Evolutionary conservation across 1,140 invertebrate genomes (phyloP).

Genomic region (Zaprionus africanus): DNA sequence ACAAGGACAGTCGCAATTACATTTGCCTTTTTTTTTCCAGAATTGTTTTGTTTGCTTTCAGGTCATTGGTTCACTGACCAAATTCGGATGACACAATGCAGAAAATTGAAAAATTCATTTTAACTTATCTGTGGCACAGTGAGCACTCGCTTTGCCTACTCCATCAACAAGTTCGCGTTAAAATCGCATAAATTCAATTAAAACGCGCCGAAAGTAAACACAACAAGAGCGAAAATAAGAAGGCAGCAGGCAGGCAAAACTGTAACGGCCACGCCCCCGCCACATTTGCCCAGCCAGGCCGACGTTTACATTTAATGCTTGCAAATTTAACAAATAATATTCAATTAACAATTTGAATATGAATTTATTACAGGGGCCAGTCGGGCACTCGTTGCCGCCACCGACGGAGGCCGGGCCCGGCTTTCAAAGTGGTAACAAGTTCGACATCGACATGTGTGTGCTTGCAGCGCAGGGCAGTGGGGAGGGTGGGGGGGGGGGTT

Average conservation of each 20-base stretch:
- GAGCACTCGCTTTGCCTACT: slow-evolving; percentile 2
- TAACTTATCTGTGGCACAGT: background rate
- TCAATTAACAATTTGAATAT: slow-evolving; percentile 84
- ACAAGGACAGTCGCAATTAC: slow-evolving; percentile 20
- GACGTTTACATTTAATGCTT: slow-evolving; percentile 83
- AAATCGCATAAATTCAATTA: slow-evolving; percentile 70
- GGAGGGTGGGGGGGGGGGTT: background rate
- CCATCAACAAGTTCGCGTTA: slow-evolving; percentile 20
- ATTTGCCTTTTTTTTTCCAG: slow-evolving; percentile 23
- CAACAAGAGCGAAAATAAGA: slow-evolving; percentile 27
- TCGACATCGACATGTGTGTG: slow-evolving; percentile 66
- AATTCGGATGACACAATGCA: slow-evolving; percentile 18
- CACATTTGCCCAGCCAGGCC: slow-evolving; percentile 49
- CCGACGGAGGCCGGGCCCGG: slow-evolving; percentile 63
- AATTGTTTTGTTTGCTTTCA: slow-evolving; percentile 22
- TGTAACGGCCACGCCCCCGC: slow-evolving; percentile 56
- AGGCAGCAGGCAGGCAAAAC: slow-evolving; percentile 33
- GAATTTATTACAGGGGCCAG: slow-evolving; percentile 78
- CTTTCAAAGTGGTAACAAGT: slow-evolving; percentile 80
- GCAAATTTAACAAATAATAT: slow-evolving; percentile 84
- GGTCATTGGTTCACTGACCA: slow-evolving; percentile 66
- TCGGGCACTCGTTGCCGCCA: slow-evolving; percentile 12
- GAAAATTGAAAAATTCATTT: background rate
- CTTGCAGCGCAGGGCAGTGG: slow-evolving; percentile 16
- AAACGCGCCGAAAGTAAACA: slow-evolving; percentile 25